Percentiles rank a stretch among this genome's conserved stretches.
Conservation (phyloP, 2,113 vertebrate species). For the Herpetotheres cachinnans region DNA sequence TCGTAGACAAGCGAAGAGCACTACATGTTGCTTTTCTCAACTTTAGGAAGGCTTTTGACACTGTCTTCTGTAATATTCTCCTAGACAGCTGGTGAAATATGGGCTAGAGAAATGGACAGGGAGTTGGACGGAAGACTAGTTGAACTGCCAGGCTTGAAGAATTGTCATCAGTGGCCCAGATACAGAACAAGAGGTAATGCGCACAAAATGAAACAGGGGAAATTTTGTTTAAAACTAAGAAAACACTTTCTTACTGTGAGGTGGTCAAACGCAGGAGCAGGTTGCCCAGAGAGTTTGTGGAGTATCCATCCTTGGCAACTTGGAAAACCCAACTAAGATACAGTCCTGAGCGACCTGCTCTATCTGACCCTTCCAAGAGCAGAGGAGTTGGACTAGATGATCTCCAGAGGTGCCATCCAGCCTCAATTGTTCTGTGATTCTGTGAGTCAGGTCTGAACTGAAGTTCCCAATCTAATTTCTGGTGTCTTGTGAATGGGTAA, state of each 20-base stretch:
- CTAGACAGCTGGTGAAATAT: background rate
- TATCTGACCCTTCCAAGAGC: background rate
- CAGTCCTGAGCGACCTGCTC: background rate
- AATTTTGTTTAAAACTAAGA: background rate
- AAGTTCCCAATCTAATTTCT: background rate
- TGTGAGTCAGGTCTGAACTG: background rate
- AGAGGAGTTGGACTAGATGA: background rate
- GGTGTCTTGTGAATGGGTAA: background rate
- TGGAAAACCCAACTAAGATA: background rate
- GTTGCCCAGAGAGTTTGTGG: background rate
- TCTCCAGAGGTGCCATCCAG: background rate
- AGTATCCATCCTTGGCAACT: background rate
- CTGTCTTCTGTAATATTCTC: background rate
- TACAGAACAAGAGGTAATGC: background rate
- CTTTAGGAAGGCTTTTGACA: background rate
- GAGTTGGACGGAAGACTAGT: background rate
- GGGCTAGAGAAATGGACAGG: background rate
- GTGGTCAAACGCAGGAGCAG: background rate
- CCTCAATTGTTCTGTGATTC: background rate
- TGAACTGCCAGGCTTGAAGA: background rate
- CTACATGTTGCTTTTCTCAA: background rate
- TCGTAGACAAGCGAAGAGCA: background rate
- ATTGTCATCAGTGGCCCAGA: rapidly evolving
- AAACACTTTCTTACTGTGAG: background rate
- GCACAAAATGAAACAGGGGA: background rate